phyloP scores from a whole-genome alignment of 2,113 vertebrate species.

The Heteronetta atricapilla region DNA sequence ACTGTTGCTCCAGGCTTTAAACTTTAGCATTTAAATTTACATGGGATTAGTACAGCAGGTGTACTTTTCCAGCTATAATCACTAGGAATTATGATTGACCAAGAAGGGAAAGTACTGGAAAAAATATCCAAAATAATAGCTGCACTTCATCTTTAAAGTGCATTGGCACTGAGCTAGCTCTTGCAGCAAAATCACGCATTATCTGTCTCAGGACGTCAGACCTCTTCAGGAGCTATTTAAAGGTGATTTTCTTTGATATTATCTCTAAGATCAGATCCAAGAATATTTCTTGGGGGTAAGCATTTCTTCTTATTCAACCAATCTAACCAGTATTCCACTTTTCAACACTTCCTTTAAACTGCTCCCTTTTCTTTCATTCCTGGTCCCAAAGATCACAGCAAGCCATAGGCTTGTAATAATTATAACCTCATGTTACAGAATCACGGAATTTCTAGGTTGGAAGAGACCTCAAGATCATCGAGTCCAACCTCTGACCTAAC shows the following conservation, averaged over 20 bases:
- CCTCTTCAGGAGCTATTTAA: not conserved
- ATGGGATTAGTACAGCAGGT: not conserved
- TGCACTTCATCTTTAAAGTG: slow-evolving; percentile 3
- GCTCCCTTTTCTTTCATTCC: not conserved
- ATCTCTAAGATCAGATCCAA: not conserved
- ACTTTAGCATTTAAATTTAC: slow-evolving; percentile 6
- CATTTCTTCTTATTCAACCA: not conserved
- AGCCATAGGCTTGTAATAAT: not conserved
- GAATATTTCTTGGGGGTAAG: not conserved
- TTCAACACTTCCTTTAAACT: not conserved
- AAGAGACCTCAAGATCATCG: no score
- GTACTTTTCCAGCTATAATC: not conserved
- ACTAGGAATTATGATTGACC: not conserved
- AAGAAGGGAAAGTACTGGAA: not conserved
- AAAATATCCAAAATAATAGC: not conserved
- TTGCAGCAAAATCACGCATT: not conserved
- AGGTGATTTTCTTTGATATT: not conserved
- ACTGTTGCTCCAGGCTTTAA: slow-evolving; percentile 1
- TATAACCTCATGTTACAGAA: not conserved
- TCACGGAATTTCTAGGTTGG: no score
- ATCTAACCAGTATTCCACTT: not conserved
- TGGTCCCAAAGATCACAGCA: not conserved
- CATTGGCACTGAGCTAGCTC: not conserved
- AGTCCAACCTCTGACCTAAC: no score
- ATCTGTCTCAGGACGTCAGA: not conserved